Base-by-base conservation (phyloP, 2,113 vertebrate genomes). In the Phycodurus eques region DNA sequence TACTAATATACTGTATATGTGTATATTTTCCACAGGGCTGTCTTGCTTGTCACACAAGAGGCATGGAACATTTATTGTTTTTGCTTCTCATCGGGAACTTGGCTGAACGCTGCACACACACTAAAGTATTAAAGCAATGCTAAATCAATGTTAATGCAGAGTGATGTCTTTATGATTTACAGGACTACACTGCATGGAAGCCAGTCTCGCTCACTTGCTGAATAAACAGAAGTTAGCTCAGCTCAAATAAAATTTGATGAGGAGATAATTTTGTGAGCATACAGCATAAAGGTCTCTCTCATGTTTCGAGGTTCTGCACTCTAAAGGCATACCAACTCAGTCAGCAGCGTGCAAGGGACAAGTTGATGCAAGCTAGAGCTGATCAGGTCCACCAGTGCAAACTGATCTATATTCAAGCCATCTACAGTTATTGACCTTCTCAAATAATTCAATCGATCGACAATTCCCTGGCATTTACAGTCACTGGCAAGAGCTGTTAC, bases 241-340 rank as follows among this genome's bases (percentile, higher is more conserved):
- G 81, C 83, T 83, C 77, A 87, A 88, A 90, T 88, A 86, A 88
- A 90, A 87, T 89, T 88, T 91, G 81, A 91, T 87, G 85, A 85
- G 89, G 85, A 87, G 86, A 90, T 90, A 86, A 90, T 91, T 90
- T 88, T 88, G 85, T 73, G n/a, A 90, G 85, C 68, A 8, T 42
- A 49, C 70, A 39, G 85, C 46, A 89, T 83, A 90, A 90, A 85
- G 89, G 74, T 59, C 69, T 62, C 85, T 88, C 87, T 90, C 75
- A 86, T 87, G 75, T 71, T 49, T 31, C 8, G 27, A 11, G 69
- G 63, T 53, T 62, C 79, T 68, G 64, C 61, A 49, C 69, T 72
- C 33, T 19, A 64, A 83, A 33, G 59, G 74, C 43, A 78, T 80
- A 80, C 80, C 73, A 77, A 78, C 75, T 61, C 27, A 75, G 62